A percentile compares a stretch with the other conserved stretches of the same genome.
Evolutionary conservation across 2,888 invertebrate species (phyloP).

Genomic region (Abscondita cerata): DNA sequence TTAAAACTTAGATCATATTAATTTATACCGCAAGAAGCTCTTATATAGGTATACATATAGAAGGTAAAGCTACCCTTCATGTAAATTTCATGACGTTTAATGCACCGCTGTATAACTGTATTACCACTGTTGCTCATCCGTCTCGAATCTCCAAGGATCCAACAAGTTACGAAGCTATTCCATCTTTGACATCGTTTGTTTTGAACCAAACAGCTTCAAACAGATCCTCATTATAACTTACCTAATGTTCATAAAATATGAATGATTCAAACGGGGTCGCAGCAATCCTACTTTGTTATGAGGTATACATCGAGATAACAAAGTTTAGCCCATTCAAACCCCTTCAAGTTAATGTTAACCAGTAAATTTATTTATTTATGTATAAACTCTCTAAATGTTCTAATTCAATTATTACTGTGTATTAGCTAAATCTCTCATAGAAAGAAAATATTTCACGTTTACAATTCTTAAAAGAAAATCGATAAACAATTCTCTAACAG

Average conservation of each 20-base stretch:
- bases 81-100: constrained; percentile 59
- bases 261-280: constrained; percentile 47
- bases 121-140: constrained; percentile 51
- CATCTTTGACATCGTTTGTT: constrained; percentile 48
- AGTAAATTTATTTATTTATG: constrained; percentile 30
- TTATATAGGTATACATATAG: constrained; percentile 30
- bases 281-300: constrained; percentile 38
- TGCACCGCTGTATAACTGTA: constrained; percentile 57
- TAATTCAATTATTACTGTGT: constrained; percentile 19
- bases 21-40: constrained; percentile 36
- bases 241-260: constrained; percentile 61
- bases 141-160: constrained; percentile 51
- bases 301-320: constrained; percentile 31
- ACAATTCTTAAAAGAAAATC: neutral
- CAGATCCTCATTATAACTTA: constrained; percentile 61
- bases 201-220: constrained; percentile 56
- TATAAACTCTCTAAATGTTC: constrained; percentile 12
- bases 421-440: constrained; percentile 8
- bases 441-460: too few relatives aligned
- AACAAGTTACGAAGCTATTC: constrained; percentile 55
- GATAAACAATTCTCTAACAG: neutral
- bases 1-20: constrained; percentile 31
- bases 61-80: constrained; percentile 50
- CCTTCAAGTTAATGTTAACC: constrained; percentile 23
- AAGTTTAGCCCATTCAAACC: constrained; percentile 26